Percentiles rank a stretch among this genome's conserved stretches.
Conservation (phyloP, 2,113 vertebrate species). For the Phylloscopus trochiloides region DNA sequence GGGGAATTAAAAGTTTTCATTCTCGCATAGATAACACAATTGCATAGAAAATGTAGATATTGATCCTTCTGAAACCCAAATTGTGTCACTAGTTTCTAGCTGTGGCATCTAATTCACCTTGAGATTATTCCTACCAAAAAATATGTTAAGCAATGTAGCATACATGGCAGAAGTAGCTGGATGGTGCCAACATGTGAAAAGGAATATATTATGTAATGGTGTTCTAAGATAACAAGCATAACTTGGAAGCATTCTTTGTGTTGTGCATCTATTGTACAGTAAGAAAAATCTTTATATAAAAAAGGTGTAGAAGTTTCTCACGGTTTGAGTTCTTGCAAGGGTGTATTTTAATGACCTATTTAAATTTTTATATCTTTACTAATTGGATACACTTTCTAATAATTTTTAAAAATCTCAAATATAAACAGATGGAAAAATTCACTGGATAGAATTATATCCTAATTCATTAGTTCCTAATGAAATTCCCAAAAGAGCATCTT, state of each 20-base stretch:
- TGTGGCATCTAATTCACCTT: slow-evolving; percentile 19
- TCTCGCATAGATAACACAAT: background rate
- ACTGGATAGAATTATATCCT: background rate
- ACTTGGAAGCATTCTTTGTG: background rate
- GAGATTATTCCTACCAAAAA: background rate
- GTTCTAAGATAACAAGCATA: background rate
- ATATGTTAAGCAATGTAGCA: background rate
- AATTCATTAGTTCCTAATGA: background rate
- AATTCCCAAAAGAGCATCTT: background rate
- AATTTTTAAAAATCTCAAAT: background rate
- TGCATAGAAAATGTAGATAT: background rate
- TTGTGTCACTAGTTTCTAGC: background rate
- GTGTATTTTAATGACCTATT: background rate
- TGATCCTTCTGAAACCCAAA: slow-evolving; percentile 4
- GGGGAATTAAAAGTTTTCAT: background rate
- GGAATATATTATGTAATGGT: background rate
- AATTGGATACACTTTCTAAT: background rate
- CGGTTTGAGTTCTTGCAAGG: background rate
- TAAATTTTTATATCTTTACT: background rate
- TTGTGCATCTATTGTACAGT: background rate
- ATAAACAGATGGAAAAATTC: background rate
- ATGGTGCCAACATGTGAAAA: background rate
- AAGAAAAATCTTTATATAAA: background rate
- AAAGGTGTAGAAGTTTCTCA: background rate
- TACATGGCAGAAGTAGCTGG: background rate